Conservation (phyloP, 2,888 invertebrate genomes). For the Meloe dianella region DNA sequence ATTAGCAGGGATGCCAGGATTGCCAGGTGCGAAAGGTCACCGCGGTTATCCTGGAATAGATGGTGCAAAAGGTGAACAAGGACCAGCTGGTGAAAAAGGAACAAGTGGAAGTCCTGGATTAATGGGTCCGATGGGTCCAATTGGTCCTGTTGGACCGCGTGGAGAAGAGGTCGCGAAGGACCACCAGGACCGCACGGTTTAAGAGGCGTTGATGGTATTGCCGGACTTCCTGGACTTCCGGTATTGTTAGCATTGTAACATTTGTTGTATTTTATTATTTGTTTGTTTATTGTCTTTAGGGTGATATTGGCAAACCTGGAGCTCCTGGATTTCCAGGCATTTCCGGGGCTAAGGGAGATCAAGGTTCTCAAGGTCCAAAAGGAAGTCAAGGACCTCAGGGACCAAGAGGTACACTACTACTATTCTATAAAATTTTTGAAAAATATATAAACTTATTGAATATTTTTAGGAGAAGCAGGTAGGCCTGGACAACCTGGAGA, state of each 20-base stretch:
- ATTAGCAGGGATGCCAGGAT: slow-evolving; percentile 73
- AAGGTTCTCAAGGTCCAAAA: slow-evolving; percentile 75
- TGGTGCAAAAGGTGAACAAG: slow-evolving; percentile 83
- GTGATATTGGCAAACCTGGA: slow-evolving; percentile 81
- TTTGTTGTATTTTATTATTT: slow-evolving; percentile 6
- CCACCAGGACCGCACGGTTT: slow-evolving; percentile 78
- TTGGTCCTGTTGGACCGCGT: slow-evolving; percentile 78
- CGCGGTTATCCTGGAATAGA: slow-evolving; percentile 80
- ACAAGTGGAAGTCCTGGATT: slow-evolving; percentile 69
- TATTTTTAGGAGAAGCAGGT: slow-evolving; percentile 70
- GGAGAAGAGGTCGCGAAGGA: slow-evolving; percentile 88
- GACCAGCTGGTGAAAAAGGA: slow-evolving; percentile 78
- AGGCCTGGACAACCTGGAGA: slow-evolving; percentile 80
- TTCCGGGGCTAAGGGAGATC: slow-evolving; percentile 82
- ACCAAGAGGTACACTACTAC: slow-evolving; percentile 68
- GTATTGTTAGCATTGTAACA: slow-evolving; percentile 55
- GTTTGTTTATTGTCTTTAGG: slow-evolving; percentile 59
- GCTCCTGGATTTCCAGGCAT: slow-evolving; percentile 85
- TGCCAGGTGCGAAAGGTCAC: slow-evolving; percentile 84
- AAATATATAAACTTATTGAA: neutral
- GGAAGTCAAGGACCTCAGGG: slow-evolving; percentile 85
- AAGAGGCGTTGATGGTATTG: slow-evolving; percentile 78
- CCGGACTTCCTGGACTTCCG: slow-evolving; percentile 78
- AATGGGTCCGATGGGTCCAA: slow-evolving; percentile 74
- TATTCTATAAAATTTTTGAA: slow-evolving; percentile 4